Base-by-base conservation (phyloP, 2,797 vertebrate species). In the Acrossocheilus wenchowensis region DNA sequence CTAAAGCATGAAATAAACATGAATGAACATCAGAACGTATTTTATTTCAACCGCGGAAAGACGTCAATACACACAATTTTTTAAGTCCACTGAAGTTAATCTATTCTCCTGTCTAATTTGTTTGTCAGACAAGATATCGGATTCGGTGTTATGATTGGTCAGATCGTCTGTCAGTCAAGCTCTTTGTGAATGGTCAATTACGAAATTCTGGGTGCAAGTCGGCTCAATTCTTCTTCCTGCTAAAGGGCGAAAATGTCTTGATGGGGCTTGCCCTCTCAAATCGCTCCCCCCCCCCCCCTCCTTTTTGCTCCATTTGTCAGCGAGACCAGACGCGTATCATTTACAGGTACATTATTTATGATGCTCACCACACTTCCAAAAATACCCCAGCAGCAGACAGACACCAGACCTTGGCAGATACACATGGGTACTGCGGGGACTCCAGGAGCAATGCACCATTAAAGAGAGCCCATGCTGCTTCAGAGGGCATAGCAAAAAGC, bases 401-500 rank as follows among this genome's bases (percentile, higher is more conserved):
- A 82, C 83, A 87, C 80, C 79, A 89, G 88, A 89, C 88, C 88
- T 86, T 83, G 68, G 69, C 84, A 79, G 85, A 86, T 84, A 87
- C 88, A 86, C 78, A 52, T 64, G 73, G 75, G 86, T 71, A 72
- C 69, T 43, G 66, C 54, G 62, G 79, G 78, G 79, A 83, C 74
- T 85, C 34, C 77, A 88, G 72, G 90, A 90, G 90, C 90, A 91
- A 91, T 92, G 90, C 91, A 85, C 93, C 93, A 94, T 93, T 94
- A 93, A 90, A 90, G 92, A 94, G 66, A 87, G 84, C 86, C 78
- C 86, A 78, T 66, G 89, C 85, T 85, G 87, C 85, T 87, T 81
- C 50, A 62, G 54, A 84, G 82, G 66, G 83, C 71, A 74, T 77
- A 17, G 71, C 62, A 88, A 81, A 87, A 73, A 74, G 50, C 48